phyloP scores from a whole-genome alignment of 1,140 invertebrate species.

The honey bee (Apis mellifera) region Amel_HAv3.1 CM009933.2:2861501-2862000 shows the following conservation, averaged over 20 bases:
- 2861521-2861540: background rate
- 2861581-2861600: background rate
- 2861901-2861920: too few relatives aligned
- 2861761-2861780: constrained; percentile 46
- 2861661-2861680: background rate
- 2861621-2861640: background rate
- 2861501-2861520: background rate
- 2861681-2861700: background rate
- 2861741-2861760: background rate
- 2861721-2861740: background rate
- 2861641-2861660: background rate
- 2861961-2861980: too few relatives aligned
- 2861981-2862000: too few relatives aligned
- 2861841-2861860: background rate
- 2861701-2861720: too few relatives aligned
- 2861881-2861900: background rate
- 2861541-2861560: background rate
- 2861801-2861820: constrained; percentile 53
- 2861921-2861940: too few relatives aligned
- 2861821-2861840: constrained; percentile 44
- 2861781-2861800: constrained; percentile 12
- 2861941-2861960: too few relatives aligned
- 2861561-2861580: background rate
- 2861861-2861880: background rate
- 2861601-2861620: background rate